A percentile compares a stretch with the other conserved stretches of the same genome.
phyloP scores from a whole-genome alignment of 2,113 vertebrate species.

The Athene noctua region DNA sequence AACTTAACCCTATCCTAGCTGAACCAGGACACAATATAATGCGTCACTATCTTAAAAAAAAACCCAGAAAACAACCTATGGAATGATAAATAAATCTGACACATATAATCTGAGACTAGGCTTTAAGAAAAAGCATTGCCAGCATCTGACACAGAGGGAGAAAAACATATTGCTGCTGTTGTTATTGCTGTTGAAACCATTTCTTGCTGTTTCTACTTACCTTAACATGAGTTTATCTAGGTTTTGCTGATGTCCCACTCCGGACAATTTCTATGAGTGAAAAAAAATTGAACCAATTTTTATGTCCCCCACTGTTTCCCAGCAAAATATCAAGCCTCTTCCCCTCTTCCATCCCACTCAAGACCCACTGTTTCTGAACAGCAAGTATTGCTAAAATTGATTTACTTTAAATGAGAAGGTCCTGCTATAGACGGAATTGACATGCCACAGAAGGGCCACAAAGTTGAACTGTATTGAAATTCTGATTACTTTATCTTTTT shows the following conservation, averaged over 20 bases:
- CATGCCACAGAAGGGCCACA: neutral
- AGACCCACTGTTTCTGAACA: neutral
- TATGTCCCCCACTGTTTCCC: neutral
- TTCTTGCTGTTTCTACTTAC: neutral
- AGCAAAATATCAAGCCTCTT: neutral
- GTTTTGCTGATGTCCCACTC: neutral
- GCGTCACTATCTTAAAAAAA: neutral
- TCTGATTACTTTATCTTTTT: conserved; percentile 34
- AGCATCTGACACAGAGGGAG: neutral
- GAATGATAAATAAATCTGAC: conserved; percentile 40
- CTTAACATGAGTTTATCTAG: neutral
- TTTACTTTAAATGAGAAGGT: conserved; percentile 9
- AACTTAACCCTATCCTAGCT: no score
- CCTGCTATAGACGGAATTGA: neutral
- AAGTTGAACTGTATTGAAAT: conserved; percentile 25
- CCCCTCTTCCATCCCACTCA: neutral
- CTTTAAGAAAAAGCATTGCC: neutral
- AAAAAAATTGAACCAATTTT: neutral
- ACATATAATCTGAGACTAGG: neutral
- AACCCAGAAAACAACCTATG: neutral
- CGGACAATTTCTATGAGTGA: neutral
- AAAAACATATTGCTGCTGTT: conserved; percentile 1
- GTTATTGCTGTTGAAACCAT: neutral
- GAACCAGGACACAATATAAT: neutral
- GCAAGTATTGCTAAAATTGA: neutral